Evolutionary conservation across 2,113 vertebrate genomes (phyloP).

Genomic region (Anthoscopus minutus): DNA sequence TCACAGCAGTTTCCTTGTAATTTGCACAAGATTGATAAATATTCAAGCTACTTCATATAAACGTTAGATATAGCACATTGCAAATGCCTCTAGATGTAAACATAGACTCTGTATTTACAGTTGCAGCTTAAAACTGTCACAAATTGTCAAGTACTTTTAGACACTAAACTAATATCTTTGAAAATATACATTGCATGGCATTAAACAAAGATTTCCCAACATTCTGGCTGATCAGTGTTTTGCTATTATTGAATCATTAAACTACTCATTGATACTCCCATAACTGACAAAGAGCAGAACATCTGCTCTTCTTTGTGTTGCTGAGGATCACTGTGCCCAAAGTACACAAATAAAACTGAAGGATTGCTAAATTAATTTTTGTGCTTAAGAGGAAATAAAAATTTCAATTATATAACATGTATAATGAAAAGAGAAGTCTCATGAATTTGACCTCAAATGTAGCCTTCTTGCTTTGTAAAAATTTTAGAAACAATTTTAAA

Average conservation of each 20-base stretch:
- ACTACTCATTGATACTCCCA: fast-evolving
- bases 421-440: not conserved
- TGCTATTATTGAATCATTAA: not conserved
- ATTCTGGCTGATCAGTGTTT: not conserved
- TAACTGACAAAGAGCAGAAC: not conserved
- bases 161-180: not conserved
- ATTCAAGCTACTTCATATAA: not conserved
- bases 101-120: not conserved
- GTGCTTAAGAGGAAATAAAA: not conserved
- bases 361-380: not conserved
- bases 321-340: not conserved
- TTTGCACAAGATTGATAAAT: not conserved
- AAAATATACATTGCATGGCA: not conserved
- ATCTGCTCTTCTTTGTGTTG: not conserved
- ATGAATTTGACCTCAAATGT: not conserved
- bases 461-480: not conserved
- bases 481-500: not conserved
- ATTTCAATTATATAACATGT: not conserved
- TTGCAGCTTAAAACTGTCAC: not conserved
- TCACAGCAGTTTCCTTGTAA: not conserved
- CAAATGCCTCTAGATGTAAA: not conserved
- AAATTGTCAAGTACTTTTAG: not conserved
- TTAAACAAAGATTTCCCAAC: not conserved
- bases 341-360: not conserved
- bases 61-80: not conserved